These are phyloP conservation scores for Enhydra lutris DNA, from an alignment of 2,113 vertebrate genomes.

Conservation along the genomic window DNA sequence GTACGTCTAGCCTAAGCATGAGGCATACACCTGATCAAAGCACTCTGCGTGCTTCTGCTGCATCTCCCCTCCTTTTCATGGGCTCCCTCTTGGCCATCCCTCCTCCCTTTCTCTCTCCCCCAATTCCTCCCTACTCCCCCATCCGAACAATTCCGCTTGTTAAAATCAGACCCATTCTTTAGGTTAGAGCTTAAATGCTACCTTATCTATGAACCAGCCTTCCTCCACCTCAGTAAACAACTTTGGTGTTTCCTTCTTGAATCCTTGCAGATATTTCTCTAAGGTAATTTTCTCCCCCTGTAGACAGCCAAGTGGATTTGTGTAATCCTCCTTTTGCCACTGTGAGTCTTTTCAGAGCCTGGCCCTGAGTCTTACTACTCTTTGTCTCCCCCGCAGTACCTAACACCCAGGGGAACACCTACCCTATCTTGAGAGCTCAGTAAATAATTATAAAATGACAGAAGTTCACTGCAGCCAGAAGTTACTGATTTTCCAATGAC, in stretches of 20 bases:
- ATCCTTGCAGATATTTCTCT: background rate
- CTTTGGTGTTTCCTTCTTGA: background rate
- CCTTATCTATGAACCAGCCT: background rate
- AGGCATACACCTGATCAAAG: background rate
- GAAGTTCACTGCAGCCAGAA: background rate
- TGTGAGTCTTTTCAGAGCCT: background rate
- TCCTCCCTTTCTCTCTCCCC: background rate
- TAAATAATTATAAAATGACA: background rate
- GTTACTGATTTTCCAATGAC: background rate
- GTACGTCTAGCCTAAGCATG: background rate
- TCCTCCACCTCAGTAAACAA: background rate
- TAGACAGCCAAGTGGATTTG: background rate
- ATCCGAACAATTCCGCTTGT: background rate
- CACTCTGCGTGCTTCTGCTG: fast-evolving
- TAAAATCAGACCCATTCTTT: background rate
- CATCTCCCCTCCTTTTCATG: background rate
- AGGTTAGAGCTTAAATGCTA: background rate
- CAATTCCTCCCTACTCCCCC: background rate
- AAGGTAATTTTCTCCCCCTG: background rate
- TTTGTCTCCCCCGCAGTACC: background rate
- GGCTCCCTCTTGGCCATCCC: background rate
- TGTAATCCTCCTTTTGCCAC: background rate
- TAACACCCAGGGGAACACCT: background rate
- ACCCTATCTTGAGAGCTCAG: background rate
- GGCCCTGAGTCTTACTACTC: background rate